These are phyloP conservation scores for Aurelia sp. DNA, from an alignment of 30 jellyfish, hydroid and myxozoan species.

Conservation along the genomic window DNA sequence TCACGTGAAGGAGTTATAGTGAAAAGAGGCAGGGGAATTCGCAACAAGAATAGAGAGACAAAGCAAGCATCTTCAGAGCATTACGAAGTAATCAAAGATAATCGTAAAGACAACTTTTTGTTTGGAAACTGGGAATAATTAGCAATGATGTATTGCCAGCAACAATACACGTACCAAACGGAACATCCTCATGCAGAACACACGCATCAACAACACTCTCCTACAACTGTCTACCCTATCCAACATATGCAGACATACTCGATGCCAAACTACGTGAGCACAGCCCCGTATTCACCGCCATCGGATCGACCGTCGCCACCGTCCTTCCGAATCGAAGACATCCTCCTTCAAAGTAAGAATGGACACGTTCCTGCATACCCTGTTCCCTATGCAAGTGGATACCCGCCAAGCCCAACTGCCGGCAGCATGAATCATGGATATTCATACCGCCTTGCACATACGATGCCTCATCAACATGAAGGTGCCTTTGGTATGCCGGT, in stretches of 20 bases:
- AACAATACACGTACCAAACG: constrained; percentile 56
- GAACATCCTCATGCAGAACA: constrained; percentile 72
- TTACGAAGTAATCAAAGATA: too few relatives aligned
- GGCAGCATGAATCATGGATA: constrained; percentile 20
- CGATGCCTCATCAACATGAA: constrained; percentile 72
- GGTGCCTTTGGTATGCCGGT: constrained; percentile 51
- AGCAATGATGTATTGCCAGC: constrained; percentile 73
- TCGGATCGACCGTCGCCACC: constrained; percentile 87
- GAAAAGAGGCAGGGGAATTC: too few relatives aligned
- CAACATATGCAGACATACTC: constrained; percentile 30
- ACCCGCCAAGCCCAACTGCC: constrained; percentile 55
- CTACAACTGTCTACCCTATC: constrained; percentile 39
- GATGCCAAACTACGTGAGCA: constrained; percentile 48
- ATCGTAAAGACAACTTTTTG: not conserved
- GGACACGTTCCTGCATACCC: constrained; percentile 61
- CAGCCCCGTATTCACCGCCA: constrained; percentile 62
- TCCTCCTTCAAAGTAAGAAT: constrained; percentile 70
- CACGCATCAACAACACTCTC: constrained; percentile 67
- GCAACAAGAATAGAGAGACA: too few relatives aligned
- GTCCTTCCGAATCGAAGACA: constrained; percentile 82
- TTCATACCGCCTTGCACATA: constrained; percentile 63
- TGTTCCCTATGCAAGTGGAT: constrained; percentile 35
- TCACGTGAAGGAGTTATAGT: too few relatives aligned
- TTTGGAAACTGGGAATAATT: not conserved
- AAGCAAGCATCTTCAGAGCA: too few relatives aligned